Evolutionary conservation across 2,113 vertebrate genomes (phyloP).

Genomic region (Ctenomys sociabilis): DNA sequence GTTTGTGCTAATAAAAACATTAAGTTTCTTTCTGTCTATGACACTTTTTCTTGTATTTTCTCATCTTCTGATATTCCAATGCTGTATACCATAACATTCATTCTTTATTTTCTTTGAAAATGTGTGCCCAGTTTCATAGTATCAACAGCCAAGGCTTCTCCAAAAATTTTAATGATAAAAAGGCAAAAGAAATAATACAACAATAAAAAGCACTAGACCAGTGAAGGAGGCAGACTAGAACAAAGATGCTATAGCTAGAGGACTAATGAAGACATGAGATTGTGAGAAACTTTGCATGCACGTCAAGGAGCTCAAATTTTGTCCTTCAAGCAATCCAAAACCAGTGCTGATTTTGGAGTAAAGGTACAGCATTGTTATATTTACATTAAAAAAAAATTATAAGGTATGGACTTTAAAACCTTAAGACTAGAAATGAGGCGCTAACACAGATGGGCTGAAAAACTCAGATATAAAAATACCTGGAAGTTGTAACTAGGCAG

Average conservation of each 20-base stretch:
- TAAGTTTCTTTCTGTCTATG: conserved; percentile 1
- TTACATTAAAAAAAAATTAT: background rate
- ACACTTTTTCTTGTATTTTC: conserved; percentile 6
- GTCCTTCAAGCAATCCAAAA: background rate
- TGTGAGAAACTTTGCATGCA: background rate
- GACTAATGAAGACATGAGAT: background rate
- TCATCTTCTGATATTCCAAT: background rate
- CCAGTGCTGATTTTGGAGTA: background rate
- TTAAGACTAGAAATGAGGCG: background rate
- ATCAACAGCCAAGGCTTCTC: background rate
- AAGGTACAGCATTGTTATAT: background rate
- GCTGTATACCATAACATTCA: background rate
- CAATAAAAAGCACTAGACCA: background rate
- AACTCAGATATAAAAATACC: conserved; percentile 15
- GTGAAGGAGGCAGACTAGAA: background rate
- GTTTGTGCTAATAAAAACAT: background rate
- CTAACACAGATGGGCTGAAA: background rate
- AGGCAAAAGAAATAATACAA: background rate
- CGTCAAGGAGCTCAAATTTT: background rate
- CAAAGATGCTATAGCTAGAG: background rate
- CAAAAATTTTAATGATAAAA: conserved; percentile 2
- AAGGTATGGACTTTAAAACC: background rate
- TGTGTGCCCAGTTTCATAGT: background rate
- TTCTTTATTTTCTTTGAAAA: conserved; percentile 27
- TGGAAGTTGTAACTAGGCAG: background rate